Evolutionary conservation across 2,113 vertebrate species (phyloP).

Genomic region (Grus americana): DNA sequence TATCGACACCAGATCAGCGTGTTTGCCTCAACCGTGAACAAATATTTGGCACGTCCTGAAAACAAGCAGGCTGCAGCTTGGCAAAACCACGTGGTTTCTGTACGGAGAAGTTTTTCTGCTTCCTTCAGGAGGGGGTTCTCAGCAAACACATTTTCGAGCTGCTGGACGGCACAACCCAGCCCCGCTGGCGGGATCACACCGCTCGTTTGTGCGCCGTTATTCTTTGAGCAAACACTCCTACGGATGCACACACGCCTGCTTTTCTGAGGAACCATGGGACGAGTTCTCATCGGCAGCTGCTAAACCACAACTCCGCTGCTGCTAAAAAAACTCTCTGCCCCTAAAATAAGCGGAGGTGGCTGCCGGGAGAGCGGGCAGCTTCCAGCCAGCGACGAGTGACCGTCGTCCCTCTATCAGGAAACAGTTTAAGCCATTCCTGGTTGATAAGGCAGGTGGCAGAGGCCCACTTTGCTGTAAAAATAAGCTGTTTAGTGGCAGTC

Average conservation of each 20-base stretch:
- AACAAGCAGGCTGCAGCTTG: neutral
- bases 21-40: neutral
- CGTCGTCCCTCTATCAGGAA: rapidly evolving
- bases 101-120: rapidly evolving
- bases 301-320: neutral
- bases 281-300: neutral
- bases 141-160: rapidly evolving
- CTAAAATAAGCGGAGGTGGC: neutral
- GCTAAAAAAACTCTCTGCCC: neutral
- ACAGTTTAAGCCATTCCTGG: neutral
- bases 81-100: rapidly evolving
- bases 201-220: rapidly evolving
- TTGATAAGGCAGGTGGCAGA: neutral
- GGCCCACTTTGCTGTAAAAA: neutral
- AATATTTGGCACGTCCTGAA: neutral
- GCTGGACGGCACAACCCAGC: neutral
- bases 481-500: neutral
- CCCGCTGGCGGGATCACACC: neutral
- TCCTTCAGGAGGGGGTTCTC: neutral
- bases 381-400: neutral
- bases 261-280: neutral
- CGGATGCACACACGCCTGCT: neutral
- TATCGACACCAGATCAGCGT: neutral
- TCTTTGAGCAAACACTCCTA: neutral
- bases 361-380: neutral